These are phyloP conservation scores for Pagetopsis macropterus DNA, from an alignment of 2,797 vertebrate species.

Conservation along the genomic window DNA sequence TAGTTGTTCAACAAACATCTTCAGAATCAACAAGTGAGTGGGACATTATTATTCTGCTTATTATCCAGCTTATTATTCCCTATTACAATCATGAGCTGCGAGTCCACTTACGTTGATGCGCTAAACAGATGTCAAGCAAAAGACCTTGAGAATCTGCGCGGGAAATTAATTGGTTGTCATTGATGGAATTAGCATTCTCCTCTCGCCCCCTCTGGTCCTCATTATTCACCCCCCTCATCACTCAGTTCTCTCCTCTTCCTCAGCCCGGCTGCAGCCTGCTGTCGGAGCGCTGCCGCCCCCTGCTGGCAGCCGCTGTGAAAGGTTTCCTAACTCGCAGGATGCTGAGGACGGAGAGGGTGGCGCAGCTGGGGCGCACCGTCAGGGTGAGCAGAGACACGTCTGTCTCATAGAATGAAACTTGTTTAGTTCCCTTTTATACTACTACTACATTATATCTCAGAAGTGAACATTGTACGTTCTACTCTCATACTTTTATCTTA, in stretches of 20 bases:
- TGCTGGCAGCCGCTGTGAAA: constrained; percentile 77
- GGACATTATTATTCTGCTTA: constrained; percentile 36
- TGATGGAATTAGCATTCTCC: constrained; percentile 83
- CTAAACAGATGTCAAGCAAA: constrained; percentile 75
- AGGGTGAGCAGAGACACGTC: constrained; percentile 69
- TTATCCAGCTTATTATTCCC: constrained; percentile 61
- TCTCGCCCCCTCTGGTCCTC: constrained; percentile 72
- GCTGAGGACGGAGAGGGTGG: constrained; percentile 76
- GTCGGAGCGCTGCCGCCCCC: constrained; percentile 68
- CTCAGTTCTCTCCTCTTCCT: constrained; percentile 23
- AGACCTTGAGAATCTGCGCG: constrained; percentile 77
- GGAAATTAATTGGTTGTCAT: constrained; percentile 84
- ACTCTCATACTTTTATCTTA: no score
- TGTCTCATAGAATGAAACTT: constrained; percentile 4
- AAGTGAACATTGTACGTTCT: no score
- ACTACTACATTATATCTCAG: no score
- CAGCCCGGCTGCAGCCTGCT: constrained; percentile 50
- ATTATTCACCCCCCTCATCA: constrained; percentile 63
- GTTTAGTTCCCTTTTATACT: no score
- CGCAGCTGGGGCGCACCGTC: constrained; percentile 78
- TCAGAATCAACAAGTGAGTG: constrained; percentile 77
- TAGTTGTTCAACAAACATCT: constrained; percentile 47
- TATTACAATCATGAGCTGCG: constrained; percentile 62
- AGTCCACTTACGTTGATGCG: constrained; percentile 57
- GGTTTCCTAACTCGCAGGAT: constrained; percentile 83